Evolutionary conservation across 64 coral and sea anemone genomes (phyloP), one percentile per base, ranked within the genome.

Genomic region (Pachyseris speciosa): DNA sequence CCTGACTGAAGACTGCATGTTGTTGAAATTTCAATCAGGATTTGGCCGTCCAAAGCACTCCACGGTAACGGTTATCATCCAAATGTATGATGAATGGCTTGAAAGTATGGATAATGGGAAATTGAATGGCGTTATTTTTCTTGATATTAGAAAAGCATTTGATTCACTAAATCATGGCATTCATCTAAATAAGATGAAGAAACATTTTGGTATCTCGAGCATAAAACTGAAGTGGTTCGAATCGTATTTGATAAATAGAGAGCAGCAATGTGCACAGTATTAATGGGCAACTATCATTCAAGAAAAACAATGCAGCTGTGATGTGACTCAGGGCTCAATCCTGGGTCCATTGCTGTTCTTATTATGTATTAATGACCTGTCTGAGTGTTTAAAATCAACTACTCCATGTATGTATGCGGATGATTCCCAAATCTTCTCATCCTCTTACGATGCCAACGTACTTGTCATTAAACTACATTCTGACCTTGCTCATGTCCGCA

Each of bases 391-490:
- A 4, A 69, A 39, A 70, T 69, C 64, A 43, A 67, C 83, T 0
- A 84, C 40, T 41, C 33, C 83, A 41, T 59, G 60, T 24, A 86
- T 70, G 64, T 51, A 87, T 47, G 64, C 84, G 2, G 84, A 87
- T 87, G 84, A 87, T 72, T 72, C 84, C 9, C 37, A 87, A 51
- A 85, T 67, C 55, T 85, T 58, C 60, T 10, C 83, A n/a, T 85
- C 83, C 55, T 37, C 33, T 64, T 38, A 74, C 43, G 70, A 80
- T 27, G 58, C 34, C 6, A 65, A 63, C 38, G 49, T 59, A 28
- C 41, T 76, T 89, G 19, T 69, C 12, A 38, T 36, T 38, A 89
- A 45, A 27, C 28, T 63, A 26, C 78, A 89, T 43, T 15, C 81
- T 67, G 59, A 67, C 11, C 36, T 42, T 9, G 81, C 36, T 42